Base-by-base conservation (phyloP, 2,113 vertebrate genomes). In the Paratilapia polleni region DNA sequence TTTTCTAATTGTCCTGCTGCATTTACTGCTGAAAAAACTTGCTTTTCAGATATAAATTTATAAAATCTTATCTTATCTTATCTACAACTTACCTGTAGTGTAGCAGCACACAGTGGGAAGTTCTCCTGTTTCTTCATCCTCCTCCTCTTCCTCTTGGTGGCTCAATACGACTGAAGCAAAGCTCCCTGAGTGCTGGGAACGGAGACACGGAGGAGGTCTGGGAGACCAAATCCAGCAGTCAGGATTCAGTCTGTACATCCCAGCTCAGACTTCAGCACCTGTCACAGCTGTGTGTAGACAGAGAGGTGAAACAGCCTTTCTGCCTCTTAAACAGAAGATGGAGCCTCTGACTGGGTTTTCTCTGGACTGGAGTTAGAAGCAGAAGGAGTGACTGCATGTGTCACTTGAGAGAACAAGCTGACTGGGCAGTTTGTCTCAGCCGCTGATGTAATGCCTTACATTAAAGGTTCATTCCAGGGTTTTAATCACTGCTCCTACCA, bases 201-300 rank as follows among this genome's bases (percentile, higher is more conserved):
- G 63, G 15, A 54, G 81, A 79, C 76, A 26, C 24, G 19, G 6
- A 26, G 31, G 68, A 87, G 77, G 60, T 70, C 77, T 38, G 10
- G 73, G 77, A 1, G 77, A 43, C 86, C 73, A 22, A 1, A 1
- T 24, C 87, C 85, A 86, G 5, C 74, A 74, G n/a, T 86, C 66
- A 24, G 75, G 64, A 77, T 3, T 82, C 34, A 74, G 58, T 36
- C 62, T 79, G 85, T 87, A 3, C 91, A 92, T 90, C 62, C 5
- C 57, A 47, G 74, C 8, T 0, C 1, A 0, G 68, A n/a, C 28
- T 43, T 28, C 52, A 26, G 59, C 8, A 20, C 10, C 2, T 0
- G 28, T 11, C 59, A 54, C 17, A 3, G 66, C 0, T 1, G 41
- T 0, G 20, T 36, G 11, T 2, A 58, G 66, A n/a, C 28, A 73